Evolutionary conservation across 2,888 invertebrate species (phyloP).

Genomic region (Cloeon dipterum): DNA sequence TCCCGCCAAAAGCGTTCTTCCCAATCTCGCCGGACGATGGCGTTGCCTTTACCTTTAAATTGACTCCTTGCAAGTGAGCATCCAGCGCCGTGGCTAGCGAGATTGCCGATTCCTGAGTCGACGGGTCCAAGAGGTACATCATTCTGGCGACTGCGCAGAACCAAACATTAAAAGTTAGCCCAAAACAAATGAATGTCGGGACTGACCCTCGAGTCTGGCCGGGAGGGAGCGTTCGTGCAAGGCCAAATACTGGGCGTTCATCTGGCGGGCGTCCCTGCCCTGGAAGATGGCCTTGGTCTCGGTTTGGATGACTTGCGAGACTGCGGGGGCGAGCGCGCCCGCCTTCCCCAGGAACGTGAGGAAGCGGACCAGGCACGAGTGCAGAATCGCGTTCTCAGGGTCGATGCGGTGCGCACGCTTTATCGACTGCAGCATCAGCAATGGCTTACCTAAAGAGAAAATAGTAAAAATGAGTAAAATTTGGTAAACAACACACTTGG

Average conservation of each 20-base stretch:
- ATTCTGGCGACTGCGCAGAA: conserved; percentile 54
- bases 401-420: conserved; percentile 65
- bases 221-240: conserved; percentile 37
- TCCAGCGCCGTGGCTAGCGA: conserved; percentile 31
- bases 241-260: conserved; percentile 46
- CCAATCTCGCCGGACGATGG: too few relatives aligned
- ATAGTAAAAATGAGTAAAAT: too few relatives aligned
- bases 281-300: conserved; percentile 30
- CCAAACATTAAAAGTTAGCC: conserved; percentile 3
- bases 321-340: conserved; percentile 20
- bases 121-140: conserved; percentile 47
- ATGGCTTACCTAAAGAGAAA: conserved; percentile 49
- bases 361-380: conserved; percentile 68
- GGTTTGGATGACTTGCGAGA: conserved; percentile 24
- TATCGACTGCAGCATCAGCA: conserved; percentile 89
- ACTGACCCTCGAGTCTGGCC: conserved; percentile 50
- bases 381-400: conserved; percentile 53
- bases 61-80: conserved; percentile 23
- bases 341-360: conserved; percentile 23
- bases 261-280: conserved; percentile 25
- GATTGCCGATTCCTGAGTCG: conserved; percentile 37
- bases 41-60: conserved; percentile 24
- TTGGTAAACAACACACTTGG: background rate
- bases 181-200: too few relatives aligned
- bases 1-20: too few relatives aligned